These are phyloP conservation scores for Prostheceraeus crozeri DNA, from an alignment of 2,888 invertebrate genomes.

Conservation along the genomic window DNA sequence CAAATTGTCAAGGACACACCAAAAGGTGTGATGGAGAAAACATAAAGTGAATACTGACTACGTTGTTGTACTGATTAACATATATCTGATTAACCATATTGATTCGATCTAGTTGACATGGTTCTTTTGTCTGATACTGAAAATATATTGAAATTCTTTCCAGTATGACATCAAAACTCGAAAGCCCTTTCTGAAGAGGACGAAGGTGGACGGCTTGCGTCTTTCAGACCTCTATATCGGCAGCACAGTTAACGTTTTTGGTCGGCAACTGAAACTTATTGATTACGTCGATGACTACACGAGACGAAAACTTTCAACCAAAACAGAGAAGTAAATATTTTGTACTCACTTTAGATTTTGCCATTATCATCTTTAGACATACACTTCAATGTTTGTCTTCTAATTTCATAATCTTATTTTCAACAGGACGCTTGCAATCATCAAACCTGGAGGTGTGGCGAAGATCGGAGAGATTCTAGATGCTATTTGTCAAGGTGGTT, in stretches of 20 bases:
- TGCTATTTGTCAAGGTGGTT: slow-evolving; percentile 61
- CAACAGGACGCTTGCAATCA: slow-evolving; percentile 65
- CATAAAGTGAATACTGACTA: no score
- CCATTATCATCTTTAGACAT: background rate
- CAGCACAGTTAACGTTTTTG: slow-evolving; percentile 56
- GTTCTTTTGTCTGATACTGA: no score
- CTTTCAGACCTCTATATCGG: slow-evolving; percentile 57
- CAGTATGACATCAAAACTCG: slow-evolving; percentile 58
- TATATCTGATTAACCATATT: no score
- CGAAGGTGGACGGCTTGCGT: slow-evolving; percentile 50
- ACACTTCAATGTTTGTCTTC: background rate
- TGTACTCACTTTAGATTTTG: background rate
- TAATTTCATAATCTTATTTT: no score
- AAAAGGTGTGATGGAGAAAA: no score
- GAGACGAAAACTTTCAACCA: slow-evolving; percentile 47
- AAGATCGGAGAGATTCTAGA: slow-evolving; percentile 70
- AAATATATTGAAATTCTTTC: no score
- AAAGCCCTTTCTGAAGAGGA: slow-evolving; percentile 55
- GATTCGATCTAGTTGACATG: no score
- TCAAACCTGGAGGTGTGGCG: slow-evolving; percentile 68
- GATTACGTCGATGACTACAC: slow-evolving; percentile 58
- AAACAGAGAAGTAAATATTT: slow-evolving; percentile 52
- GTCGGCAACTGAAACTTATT: slow-evolving; percentile 55
- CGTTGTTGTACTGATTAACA: no score
- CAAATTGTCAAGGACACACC: no score